Percentiles rank a stretch among this genome's conserved stretches.
These are phyloP conservation scores for Conus ventricosus DNA, from an alignment of 1,140 invertebrate genomes.

Conservation along the genomic window DNA sequence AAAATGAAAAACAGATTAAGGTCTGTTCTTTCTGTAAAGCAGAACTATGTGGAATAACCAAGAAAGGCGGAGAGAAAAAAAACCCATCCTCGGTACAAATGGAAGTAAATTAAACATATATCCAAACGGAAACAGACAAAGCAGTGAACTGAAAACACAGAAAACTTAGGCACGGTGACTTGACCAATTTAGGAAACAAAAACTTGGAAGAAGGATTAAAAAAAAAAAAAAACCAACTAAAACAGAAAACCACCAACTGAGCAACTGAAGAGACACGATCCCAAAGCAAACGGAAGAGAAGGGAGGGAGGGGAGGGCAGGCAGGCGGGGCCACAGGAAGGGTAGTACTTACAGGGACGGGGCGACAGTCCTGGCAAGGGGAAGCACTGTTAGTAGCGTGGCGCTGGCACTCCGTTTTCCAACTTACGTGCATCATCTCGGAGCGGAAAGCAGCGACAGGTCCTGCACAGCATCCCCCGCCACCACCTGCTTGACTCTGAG, in stretches of 20 bases:
- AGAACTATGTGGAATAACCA: too few species aligned
- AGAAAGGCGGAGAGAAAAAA: too few species aligned
- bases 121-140: neutral
- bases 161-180: neutral
- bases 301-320: too few species aligned
- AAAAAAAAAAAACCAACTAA: neutral
- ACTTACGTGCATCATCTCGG: slow-evolving; percentile 69
- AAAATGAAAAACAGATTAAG: too few species aligned
- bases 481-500: neutral
- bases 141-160: neutral
- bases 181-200: neutral
- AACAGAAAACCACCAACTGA: neutral
- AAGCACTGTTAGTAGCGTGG: slow-evolving; percentile 48
- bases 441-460: slow-evolving; percentile 56
- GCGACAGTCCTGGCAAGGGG: slow-evolving; percentile 57
- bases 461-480: neutral
- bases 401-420: slow-evolving; percentile 53
- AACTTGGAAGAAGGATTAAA: neutral
- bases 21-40: too few species aligned
- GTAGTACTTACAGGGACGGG: slow-evolving; percentile 62
- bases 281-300: neutral
- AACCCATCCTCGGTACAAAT: too few species aligned
- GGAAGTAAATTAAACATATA: too few species aligned
- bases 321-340: neutral
- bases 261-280: neutral